Percentiles rank a stretch among this genome's conserved stretches.
Evolutionary conservation across 1,140 invertebrate genomes (phyloP).

Genomic region (Anadara kagoshimensis): DNA sequence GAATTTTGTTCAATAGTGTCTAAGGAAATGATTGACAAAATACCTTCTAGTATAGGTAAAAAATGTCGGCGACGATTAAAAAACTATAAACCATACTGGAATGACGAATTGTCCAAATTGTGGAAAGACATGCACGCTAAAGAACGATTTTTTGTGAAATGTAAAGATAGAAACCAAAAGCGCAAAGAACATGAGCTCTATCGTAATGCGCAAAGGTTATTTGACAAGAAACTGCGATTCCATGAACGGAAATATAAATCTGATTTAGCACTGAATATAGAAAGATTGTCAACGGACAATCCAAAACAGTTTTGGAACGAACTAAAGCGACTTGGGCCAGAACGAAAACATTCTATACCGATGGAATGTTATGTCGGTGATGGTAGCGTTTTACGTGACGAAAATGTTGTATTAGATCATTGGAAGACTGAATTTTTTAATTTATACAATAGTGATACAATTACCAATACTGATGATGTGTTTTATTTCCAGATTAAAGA

Average conservation of each 20-base stretch:
- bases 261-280: no score
- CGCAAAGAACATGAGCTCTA: conserved; percentile 2
- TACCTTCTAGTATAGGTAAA: background rate
- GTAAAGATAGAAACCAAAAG: background rate
- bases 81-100: background rate
- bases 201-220: conserved; percentile 7
- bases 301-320: conserved; percentile 37
- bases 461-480: no score
- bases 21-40: background rate
- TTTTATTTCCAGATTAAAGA: no score
- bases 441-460: no score
- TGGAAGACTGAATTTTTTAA: no score
- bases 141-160: conserved; percentile 19
- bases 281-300: conserved; percentile 19
- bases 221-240: conserved; percentile 19
- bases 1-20: background rate
- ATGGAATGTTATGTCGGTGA: no score
- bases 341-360: no score
- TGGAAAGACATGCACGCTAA: conserved; percentile 19
- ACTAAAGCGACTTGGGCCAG: conserved; percentile 25
- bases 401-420: no score
- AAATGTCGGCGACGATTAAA: background rate
- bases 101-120: conserved; percentile 2
- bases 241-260: conserved; percentile 15
- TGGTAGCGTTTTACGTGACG: no score